Evolutionary conservation across 2,113 vertebrate genomes (phyloP).

Genomic region (Oreochromis niloticus): DNA sequence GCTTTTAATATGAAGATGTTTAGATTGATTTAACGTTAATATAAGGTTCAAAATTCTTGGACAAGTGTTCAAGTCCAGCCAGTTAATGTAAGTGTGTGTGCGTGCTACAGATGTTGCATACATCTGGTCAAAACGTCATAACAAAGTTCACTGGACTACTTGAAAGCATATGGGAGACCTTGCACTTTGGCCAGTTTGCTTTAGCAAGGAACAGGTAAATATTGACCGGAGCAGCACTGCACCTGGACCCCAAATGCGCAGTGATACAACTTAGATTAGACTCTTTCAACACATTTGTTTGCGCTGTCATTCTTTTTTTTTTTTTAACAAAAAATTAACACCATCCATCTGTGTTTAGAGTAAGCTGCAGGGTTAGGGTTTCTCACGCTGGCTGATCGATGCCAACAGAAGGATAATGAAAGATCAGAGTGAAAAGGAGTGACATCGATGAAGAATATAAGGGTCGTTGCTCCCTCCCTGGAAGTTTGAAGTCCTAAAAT

Average conservation of each 20-base stretch:
- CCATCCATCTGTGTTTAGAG: background rate
- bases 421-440: background rate
- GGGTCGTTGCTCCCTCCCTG: background rate
- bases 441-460: background rate
- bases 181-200: constrained; percentile 37
- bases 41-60: background rate
- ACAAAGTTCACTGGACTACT: background rate
- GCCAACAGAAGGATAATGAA: background rate
- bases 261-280: background rate
- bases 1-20: background rate
- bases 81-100: background rate
- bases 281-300: background rate
- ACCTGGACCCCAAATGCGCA: background rate
- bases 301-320: background rate
- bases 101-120: background rate
- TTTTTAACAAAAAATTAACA: background rate
- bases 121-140: background rate
- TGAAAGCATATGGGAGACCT: background rate
- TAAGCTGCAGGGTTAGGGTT: background rate
- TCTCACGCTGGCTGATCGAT: background rate
- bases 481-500: constrained; percentile 15
- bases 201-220: constrained; percentile 36
- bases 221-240: constrained; percentile 31
- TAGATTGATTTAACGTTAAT: background rate
- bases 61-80: background rate